Percentiles rank a stretch among this genome's conserved stretches.
phyloP scores from a whole-genome alignment of 2,113 vertebrate genomes.

The Barnardius zonarius region DNA sequence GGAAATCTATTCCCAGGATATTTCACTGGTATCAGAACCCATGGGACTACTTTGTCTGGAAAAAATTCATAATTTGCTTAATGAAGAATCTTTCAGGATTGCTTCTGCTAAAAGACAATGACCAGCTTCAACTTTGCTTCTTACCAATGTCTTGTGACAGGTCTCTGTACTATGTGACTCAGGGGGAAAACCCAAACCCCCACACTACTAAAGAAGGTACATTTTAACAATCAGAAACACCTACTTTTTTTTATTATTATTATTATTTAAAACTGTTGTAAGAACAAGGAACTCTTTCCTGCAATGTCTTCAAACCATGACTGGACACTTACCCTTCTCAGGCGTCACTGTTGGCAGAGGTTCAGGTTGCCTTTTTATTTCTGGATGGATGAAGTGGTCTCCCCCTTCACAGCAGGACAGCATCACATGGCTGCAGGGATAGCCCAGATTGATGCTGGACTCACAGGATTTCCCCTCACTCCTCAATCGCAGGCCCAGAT shows the following conservation, averaged over 20 bases:
- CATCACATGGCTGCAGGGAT: constrained; percentile 87
- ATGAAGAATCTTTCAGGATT: not conserved
- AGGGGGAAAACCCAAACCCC: rapidly evolving
- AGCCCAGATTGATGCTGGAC: constrained; percentile 81
- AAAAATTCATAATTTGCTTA: not conserved
- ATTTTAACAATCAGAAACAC: not conserved
- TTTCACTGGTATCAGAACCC: not conserved
- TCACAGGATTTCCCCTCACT: constrained; percentile 77
- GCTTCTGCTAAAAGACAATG: not conserved
- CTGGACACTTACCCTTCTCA: constrained; percentile 74
- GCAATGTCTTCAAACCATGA: not conserved
- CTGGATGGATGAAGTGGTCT: constrained; percentile 65
- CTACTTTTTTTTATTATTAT: not conserved
- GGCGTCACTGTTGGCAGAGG: constrained; percentile 71
- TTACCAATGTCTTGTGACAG: not conserved
- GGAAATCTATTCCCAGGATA: not conserved
- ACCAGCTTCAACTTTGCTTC: not conserved
- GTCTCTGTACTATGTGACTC: not conserved
- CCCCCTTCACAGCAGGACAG: constrained; percentile 89
- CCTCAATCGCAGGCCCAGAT: constrained; percentile 80
- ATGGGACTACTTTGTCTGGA: not conserved
- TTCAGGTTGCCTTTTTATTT: constrained; percentile 76
- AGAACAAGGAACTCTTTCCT: not conserved
- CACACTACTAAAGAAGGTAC: not conserved
- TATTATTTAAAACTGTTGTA: not conserved